Evolutionary conservation across 2,888 invertebrate species (phyloP), one percentile per base, ranked within the genome.

Genomic region (Drosophila diplacantha): DNA sequence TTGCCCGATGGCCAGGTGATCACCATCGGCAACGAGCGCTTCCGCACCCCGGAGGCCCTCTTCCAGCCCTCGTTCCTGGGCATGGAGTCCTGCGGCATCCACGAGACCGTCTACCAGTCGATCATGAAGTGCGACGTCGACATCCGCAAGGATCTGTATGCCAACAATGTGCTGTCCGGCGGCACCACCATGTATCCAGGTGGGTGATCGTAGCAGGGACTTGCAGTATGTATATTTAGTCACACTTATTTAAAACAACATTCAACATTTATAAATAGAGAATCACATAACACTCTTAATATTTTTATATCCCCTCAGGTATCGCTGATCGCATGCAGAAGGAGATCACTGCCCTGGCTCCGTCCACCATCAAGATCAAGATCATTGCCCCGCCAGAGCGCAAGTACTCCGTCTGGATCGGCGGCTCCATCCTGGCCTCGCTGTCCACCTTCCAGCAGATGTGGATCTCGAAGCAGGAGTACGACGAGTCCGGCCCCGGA

Each of bases 71-170:
- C 95, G 53, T 96, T 96, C 94, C 89, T 95, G 91, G 88, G 88
- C 56, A 88, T 88, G 95, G 95, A 96, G 92, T 94, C 94, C 73
- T 93, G 93, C 91, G 95, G 95, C 87, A 95, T 96, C 91, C 96
- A 96, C 90, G 96, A 96, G 90, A 96, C 95, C 89, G 94, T 95
- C 87, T 96, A 95, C 93, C 96, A 96, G 92, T 96, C 95, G 89
- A 96, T 96, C 93, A 96, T 96, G 96, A 96, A 96, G 93, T 96
- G 96, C 91, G 96, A 96, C 90, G 95, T 96, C 51, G 96, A 96
- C 90, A 96, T 96, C 92, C 93, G 95, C 90, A 95, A 95, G 92
- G 95, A 95, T 91, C 90, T 95, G 91, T 95, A 95, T 91, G 95
- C 95, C 91, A 95, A 95, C 93, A 95, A 94, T 82, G 96, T 96